phyloP scores from a whole-genome alignment of 1,140 invertebrate genomes.

The Ceratoteleas bidentatus region DNA sequence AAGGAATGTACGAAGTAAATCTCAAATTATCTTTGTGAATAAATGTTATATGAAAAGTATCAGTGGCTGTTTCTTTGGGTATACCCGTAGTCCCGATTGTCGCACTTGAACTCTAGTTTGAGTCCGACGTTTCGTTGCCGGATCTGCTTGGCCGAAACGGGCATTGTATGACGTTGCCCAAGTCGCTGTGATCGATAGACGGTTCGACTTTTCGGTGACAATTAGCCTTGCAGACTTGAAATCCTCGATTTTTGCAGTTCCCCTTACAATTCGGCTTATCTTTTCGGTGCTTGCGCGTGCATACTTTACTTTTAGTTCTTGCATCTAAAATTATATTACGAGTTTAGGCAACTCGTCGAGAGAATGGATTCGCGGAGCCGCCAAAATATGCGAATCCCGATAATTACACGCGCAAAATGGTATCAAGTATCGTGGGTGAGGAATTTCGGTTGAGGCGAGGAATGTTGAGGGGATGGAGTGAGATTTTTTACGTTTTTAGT shows the following conservation, averaged over 20 bases:
- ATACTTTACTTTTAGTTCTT: background rate
- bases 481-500: too few species aligned
- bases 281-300: background rate
- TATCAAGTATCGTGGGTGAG: too few species aligned
- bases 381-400: too few species aligned
- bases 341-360: too few species aligned
- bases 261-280: slow-evolving; percentile 24
- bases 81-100: slow-evolving; percentile 1
- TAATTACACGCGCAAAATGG: too few species aligned
- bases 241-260: slow-evolving; percentile 12
- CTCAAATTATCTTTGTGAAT: slow-evolving; percentile 69
- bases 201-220: slow-evolving; percentile 16
- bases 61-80: slow-evolving; percentile 7
- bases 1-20: slow-evolving; percentile 41
- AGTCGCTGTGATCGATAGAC: background rate
- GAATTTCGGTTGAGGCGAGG: too few species aligned
- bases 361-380: too few species aligned
- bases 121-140: slow-evolving; percentile 9
- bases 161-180: background rate
- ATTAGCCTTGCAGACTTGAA: slow-evolving; percentile 20
- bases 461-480: too few species aligned
- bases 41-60: slow-evolving; percentile 54
- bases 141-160: background rate
- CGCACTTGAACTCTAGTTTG: slow-evolving; percentile 26
- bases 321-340: slow-evolving; percentile 32